Evolutionary conservation across 2,888 invertebrate species (phyloP), one percentile per base, ranked within the genome.

Genomic region (Drosophila imparisetae): DNA sequence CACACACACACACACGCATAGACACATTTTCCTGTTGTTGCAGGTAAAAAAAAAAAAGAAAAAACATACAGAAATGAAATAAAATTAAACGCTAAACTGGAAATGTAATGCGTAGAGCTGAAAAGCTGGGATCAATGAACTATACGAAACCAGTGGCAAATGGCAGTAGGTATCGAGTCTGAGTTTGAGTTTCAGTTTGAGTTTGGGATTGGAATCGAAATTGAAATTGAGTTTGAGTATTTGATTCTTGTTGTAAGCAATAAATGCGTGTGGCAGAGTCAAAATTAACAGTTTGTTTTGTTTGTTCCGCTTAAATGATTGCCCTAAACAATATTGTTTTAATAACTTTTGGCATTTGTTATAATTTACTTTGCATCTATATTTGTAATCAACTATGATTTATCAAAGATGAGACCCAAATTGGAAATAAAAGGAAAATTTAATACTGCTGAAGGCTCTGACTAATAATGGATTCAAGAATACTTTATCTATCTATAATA

Each of bases 101-200:
- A 85, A 85, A 87, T 87, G 80, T 80, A 85, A 84, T 85, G 89
- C 85, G 85, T 85, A 78, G 58, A 89, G 80, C 82, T 79, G 64
- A 77, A 84, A 86, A 79, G 62, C 76, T 57, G 85, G 87, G 85
- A 85, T 89, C 85, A 85, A 86, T 86, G 85, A 85, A 85, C 85
- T 79, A 68, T 57, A 65, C 65, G 48, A 71, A 69, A 69, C 74
- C 78, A 69, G 77, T 79, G 72, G 78, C 77, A 73, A 66, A 77
- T 71, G 75, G 71, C 73, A 73, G 61, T 64, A 66, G 66, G 52
- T 49, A 58, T 49, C 63, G 71, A 32, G 66, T 66, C 45, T 30
- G 52, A 32, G 74, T 65, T 66, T 54, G 68, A 55, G 54, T 62
- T 53, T 6, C 48, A 29, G 38, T 55, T 59, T 18, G 45, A 21